Evolutionary conservation across 92 coral and sea anemone species (phyloP), one percentile per base, ranked within the genome.

Genomic region (Metridium senile): DNA sequence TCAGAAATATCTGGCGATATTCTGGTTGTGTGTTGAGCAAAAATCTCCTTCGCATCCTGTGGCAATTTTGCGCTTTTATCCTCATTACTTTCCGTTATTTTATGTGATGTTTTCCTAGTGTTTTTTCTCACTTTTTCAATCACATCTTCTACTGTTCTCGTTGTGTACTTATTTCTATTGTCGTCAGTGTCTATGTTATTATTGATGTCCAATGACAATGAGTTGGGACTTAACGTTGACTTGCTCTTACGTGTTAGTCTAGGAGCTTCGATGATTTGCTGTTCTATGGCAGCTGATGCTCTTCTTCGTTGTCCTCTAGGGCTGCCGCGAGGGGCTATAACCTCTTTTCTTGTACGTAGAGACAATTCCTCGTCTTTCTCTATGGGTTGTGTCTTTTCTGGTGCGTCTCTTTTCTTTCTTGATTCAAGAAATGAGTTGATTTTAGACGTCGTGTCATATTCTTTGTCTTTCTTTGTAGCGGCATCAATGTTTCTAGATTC

Each of bases 231-330:
- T 32, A 73, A n/a, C 9, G 78, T 57, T 34, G 78, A 73, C 21
- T 73, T 57, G 33, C 78, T 73, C 11, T 73, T 73, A 7, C 64
- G 78, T 8, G 78, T 73, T 13, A 73, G 78, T 34, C 20, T 73
- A 26, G 78, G 78, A 73, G 67, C 33, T 3, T 57, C 67, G 18
- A 59, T 18, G 27, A 27, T 73, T 66, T 21, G 78, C 16, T 57
- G 66, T 3, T 63, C 39, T 28, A 73, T 52, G 28, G 62, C 72
- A 9, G 81, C 81, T 26, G 81, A 75, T 19, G 81, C 62, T 53
- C 72, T 54, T 46, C 72, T 56, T 0, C 72, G 56, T n/a, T 45
- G 56, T 13, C 26, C 58, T 43, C 58, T 69, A 1, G 74, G 74
- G 34, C 58, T 69, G 16, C 58, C 22, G 4, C 72, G 33, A 16